Conservation (phyloP, 2,888 invertebrate species). For the Archips xylosteana region DNA sequence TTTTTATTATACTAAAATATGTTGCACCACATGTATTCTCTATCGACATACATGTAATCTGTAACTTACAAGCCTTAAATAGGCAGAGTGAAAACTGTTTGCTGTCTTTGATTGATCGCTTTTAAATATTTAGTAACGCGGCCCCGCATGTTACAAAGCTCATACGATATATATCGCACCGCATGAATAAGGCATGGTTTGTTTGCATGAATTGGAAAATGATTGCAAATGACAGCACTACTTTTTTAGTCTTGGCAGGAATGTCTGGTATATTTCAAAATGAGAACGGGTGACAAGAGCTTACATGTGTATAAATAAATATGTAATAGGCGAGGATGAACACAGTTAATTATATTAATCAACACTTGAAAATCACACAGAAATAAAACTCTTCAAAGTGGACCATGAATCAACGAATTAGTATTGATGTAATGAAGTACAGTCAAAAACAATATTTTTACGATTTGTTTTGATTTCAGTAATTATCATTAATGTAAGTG, state of each 20-base stretch:
- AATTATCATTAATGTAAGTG: background rate
- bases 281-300: background rate
- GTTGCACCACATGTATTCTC: too few species aligned
- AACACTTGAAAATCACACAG: background rate
- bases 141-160: too few species aligned
- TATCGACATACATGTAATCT: too few species aligned
- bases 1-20: too few species aligned
- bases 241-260: background rate
- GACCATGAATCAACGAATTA: background rate
- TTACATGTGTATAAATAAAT: background rate
- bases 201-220: too few species aligned
- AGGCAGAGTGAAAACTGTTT: too few species aligned
- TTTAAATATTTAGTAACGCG: too few species aligned
- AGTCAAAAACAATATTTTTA: background rate
- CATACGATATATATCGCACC: too few species aligned
- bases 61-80: too few species aligned
- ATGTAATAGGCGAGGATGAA: background rate
- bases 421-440: background rate
- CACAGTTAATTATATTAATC: background rate
- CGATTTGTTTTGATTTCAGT: background rate
- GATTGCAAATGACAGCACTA: background rate
- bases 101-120: too few species aligned
- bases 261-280: background rate
- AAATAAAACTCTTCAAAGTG: background rate
- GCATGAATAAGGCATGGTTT: too few species aligned